Conservation (phyloP, 2,113 vertebrate genomes). For the Harpagus bidentatus region DNA sequence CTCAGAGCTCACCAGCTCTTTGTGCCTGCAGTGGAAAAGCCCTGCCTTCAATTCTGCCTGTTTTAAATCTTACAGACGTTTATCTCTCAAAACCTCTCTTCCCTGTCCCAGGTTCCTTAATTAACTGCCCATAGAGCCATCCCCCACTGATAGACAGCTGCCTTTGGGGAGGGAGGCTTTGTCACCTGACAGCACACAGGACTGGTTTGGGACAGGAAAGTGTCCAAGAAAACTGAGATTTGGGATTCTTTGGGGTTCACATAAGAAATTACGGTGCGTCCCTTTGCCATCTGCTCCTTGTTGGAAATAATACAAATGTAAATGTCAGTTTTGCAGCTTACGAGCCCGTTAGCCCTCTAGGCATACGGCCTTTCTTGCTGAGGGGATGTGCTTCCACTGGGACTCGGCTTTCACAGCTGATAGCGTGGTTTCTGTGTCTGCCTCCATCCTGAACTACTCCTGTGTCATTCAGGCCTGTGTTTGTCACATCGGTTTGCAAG, state of each 20-base stretch:
- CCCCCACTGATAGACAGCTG: not conserved
- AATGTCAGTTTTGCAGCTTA: slow-evolving; percentile 14
- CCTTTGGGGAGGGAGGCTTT: not conserved
- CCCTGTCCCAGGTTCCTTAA: not conserved
- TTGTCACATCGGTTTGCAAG: not conserved
- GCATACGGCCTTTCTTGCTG: not conserved
- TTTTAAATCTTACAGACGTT: not conserved
- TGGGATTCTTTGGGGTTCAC: slow-evolving; percentile 1
- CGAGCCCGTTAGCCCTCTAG: not conserved
- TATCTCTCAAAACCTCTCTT: not conserved
- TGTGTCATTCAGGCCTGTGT: not conserved
- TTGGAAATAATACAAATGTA: slow-evolving; percentile 15
- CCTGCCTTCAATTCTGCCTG: not conserved
- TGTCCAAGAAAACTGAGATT: not conserved
- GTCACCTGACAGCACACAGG: not conserved
- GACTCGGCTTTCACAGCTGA: not conserved
- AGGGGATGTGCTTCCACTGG: not conserved
- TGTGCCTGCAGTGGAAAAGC: not conserved
- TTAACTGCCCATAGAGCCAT: not conserved
- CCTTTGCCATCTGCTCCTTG: slow-evolving; percentile 25
- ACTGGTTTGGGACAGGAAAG: not conserved
- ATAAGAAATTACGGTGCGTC: not conserved
- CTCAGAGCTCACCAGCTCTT: not conserved
- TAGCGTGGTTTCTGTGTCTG: not conserved
- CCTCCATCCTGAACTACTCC: not conserved